phyloP scores from a whole-genome alignment of 2,888 invertebrate genomes.

The Aleiodes alternator region DNA sequence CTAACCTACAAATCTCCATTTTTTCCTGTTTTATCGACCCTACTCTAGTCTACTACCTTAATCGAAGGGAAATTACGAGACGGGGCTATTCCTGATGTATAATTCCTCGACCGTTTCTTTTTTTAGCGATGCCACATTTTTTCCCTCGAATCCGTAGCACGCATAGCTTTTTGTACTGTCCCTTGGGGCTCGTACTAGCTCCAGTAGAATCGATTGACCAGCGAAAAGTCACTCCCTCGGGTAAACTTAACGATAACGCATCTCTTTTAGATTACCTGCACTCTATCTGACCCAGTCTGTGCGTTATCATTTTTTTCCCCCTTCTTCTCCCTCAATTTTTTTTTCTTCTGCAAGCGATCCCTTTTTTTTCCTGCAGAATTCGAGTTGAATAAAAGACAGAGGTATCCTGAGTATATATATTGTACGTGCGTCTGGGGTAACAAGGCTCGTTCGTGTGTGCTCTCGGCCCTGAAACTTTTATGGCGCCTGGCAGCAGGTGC shows the following conservation, averaged over 20 bases:
- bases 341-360: no score
- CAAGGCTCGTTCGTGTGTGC: constrained; percentile 44
- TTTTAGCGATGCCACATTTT: not conserved
- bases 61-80: no score
- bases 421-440: constrained; percentile 45
- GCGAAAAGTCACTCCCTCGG: constrained; percentile 44
- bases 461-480: constrained; percentile 47
- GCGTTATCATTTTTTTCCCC: constrained; percentile 12
- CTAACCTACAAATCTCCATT: no score
- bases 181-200: constrained; percentile 21
- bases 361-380: not conserved
- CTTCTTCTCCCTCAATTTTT: not conserved
- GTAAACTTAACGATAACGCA: constrained; percentile 42
- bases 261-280: constrained; percentile 24
- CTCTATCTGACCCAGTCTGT: not conserved
- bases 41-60: no score
- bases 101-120: not conserved
- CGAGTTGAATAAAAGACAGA: not conserved
- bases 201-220: constrained; percentile 37
- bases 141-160: constrained; percentile 7
- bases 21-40: no score
- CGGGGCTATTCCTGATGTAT: not conserved
- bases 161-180: constrained; percentile 18
- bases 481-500: constrained; percentile 48
- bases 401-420: not conserved